Conservation (phyloP, 2,888 invertebrate genomes). For the Meandrusa payeni region DNA sequence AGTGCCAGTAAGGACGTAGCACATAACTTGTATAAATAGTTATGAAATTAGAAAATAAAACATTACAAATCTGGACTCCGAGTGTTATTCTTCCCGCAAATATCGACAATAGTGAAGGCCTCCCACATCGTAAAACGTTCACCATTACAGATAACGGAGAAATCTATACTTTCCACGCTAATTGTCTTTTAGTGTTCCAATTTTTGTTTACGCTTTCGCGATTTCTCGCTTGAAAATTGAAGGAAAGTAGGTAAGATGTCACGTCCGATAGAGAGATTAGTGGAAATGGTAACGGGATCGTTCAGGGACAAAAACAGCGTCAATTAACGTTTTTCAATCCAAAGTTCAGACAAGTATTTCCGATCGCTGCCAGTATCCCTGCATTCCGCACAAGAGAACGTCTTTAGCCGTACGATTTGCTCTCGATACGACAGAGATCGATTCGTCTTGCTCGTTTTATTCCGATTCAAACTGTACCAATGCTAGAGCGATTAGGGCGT, state of each 20-base stretch:
- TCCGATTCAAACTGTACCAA: slow-evolving; percentile 76
- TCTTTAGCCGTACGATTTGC: slow-evolving; percentile 74
- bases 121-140: slow-evolving; percentile 13
- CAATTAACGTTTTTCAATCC: slow-evolving; percentile 72
- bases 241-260: slow-evolving; percentile 47
- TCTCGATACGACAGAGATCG: slow-evolving; percentile 72
- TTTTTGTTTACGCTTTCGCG: slow-evolving; percentile 40
- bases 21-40: too few species aligned
- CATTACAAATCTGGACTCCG: too few species aligned
- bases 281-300: slow-evolving; percentile 55
- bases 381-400: slow-evolving; percentile 64
- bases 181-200: slow-evolving; percentile 32
- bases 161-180: slow-evolving; percentile 35
- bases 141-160: slow-evolving; percentile 26
- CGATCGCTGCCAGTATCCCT: slow-evolving; percentile 61
- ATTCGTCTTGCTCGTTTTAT: slow-evolving; percentile 73
- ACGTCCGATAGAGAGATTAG: slow-evolving; percentile 58
- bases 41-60: too few species aligned
- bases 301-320: slow-evolving; percentile 66
- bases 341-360: slow-evolving; percentile 65
- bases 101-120: too few species aligned
- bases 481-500: slow-evolving; percentile 68
- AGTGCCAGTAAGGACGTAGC: too few species aligned
- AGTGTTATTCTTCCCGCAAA: too few species aligned
- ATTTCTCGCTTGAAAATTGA: slow-evolving; percentile 37